A percentile compares a stretch with the other conserved stretches of the same genome.
phyloP scores from a whole-genome alignment of 2,888 invertebrate genomes.

The Meandrusa payeni region DNA sequence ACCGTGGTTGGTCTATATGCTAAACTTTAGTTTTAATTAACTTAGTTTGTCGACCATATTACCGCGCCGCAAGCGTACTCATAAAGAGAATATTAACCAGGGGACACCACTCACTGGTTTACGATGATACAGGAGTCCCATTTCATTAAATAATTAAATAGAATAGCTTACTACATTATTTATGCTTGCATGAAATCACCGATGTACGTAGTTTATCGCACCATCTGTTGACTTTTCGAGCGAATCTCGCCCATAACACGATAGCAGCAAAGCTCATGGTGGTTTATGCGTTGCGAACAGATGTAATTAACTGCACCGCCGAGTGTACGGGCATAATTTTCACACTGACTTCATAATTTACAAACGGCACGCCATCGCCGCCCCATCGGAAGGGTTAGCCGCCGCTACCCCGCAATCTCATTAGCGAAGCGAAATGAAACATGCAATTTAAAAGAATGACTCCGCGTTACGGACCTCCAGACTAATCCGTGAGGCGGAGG shows the following conservation, averaged over 20 bases:
- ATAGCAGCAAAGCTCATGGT: constrained; percentile 20
- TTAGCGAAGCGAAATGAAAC: constrained; percentile 67
- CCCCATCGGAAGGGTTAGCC: constrained; percentile 35
- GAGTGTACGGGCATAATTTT: constrained; percentile 40
- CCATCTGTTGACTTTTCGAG: constrained; percentile 21
- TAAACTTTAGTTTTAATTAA: too few relatives aligned
- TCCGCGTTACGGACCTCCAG: constrained; percentile 29
- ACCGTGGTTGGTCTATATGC: too few relatives aligned
- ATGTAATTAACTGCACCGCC: constrained; percentile 32
- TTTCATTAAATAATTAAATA: constrained; percentile 26
- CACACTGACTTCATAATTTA: constrained; percentile 46
- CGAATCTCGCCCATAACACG: constrained; percentile 22
- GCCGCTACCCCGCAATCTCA: constrained; percentile 49
- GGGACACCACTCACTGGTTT: constrained; percentile 12
- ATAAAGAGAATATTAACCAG: constrained; percentile 11
- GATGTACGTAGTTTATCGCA: constrained; percentile 21
- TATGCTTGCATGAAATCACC: constrained; percentile 24
- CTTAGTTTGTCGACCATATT: too few relatives aligned
- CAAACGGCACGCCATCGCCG: constrained; percentile 32
- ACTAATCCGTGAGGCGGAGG: constrained; percentile 6
- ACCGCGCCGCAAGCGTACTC: constrained; percentile 3
- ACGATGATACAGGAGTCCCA: constrained; percentile 17
- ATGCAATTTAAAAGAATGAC: constrained; percentile 74
- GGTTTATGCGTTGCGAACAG: constrained; percentile 11
- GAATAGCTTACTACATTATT: constrained; percentile 25